phyloP scores from a whole-genome alignment of 53 echinoderm and acorn worm species.

The Astropecten irregularis region DNA sequence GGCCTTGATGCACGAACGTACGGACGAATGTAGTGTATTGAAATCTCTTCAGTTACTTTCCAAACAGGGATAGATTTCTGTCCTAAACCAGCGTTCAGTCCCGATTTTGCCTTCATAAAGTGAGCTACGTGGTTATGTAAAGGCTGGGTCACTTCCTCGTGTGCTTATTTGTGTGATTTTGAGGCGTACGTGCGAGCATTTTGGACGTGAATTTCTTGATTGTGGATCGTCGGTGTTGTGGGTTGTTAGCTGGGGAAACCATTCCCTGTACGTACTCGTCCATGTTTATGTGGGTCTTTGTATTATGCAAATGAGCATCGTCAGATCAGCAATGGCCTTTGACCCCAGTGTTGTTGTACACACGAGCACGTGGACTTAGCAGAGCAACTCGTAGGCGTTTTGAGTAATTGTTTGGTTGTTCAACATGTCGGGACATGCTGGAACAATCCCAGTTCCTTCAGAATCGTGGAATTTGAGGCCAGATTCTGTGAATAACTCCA shows the following conservation, averaged over 20 bases:
- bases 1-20: not conserved
- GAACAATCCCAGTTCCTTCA: not conserved
- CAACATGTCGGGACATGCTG: constrained; percentile 22
- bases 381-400: not conserved
- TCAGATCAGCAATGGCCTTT: constrained; percentile 23
- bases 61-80: not conserved
- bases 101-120: not conserved
- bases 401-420: too few relatives aligned
- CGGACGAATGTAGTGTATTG: not conserved
- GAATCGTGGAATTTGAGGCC: constrained; percentile 21
- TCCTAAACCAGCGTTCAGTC: not conserved
- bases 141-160: not conserved
- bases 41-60: too few relatives aligned
- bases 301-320: constrained; percentile 35
- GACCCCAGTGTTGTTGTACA: constrained; percentile 55
- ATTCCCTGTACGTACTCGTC: not conserved
- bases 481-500: not conserved
- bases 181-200: not conserved
- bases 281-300: constrained; percentile 24
- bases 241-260: not conserved
- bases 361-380: constrained; percentile 33
- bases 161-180: not conserved
- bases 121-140: not conserved
- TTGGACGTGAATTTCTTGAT: constrained; percentile 22
- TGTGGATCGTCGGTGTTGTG: not conserved